Evolutionary conservation across 2,888 invertebrate genomes (phyloP), one percentile per base, ranked within the genome.

Genomic region (Augochlorella aurata): DNA sequence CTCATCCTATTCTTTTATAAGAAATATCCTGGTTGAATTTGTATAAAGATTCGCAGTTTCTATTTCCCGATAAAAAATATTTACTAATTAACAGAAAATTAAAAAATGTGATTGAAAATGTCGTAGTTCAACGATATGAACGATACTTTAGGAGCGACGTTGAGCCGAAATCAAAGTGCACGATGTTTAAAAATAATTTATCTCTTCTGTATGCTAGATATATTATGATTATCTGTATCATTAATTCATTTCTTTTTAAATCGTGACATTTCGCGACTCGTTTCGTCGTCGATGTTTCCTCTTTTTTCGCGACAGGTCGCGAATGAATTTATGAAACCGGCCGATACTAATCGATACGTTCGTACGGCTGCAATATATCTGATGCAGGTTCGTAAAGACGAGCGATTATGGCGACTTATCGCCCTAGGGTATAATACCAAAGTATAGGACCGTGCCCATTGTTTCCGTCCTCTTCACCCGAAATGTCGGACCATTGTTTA

Each of bases 381-480:
- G 54, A 69, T 38, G 52, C 45, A 77, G 18, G 77, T 47, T 29
- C n/a, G 54, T 63, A 75, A 81, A 83, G 74, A 74, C 74, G 70
- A 58, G 54, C 83, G 77, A 88, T 87, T 88, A 88, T 74, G 69
- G 75, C 77, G 79, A 82, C 80, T 82, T 82, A 85, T 83, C 74
- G 88, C 89, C 84, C 61, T 65, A 24, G 85, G 89, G 87, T 70
- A 85, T 83, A 89, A 89, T 89, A 87, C 84, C 73, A 78, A 84
- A 77, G 83, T 74, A 70, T 76, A 72, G 74, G 68, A 52, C 65
- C 68, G 74, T 71, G 72, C 81, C 85, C 70, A 88, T 88, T 88
- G 87, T 88, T 83, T 85, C 70, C 77, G 29, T 68, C 83, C 79
- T 80, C 79, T 65, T 77, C 73, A 65, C 58, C 74, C 77, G 71